phyloP scores from a whole-genome alignment of 2,888 invertebrate genomes.

The Galerucella pusilla region DNA sequence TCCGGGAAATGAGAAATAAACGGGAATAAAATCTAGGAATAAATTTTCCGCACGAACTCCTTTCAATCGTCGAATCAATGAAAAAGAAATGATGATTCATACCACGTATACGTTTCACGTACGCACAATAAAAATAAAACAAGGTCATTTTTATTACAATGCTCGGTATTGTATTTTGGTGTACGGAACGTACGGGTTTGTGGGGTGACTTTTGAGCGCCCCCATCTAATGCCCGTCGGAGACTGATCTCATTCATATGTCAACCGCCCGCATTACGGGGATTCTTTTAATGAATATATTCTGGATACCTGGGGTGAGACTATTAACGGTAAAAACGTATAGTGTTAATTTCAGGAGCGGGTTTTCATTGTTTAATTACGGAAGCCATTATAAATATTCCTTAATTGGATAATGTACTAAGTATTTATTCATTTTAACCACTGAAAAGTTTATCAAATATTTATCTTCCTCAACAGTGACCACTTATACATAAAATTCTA shows the following conservation, averaged over 20 bases:
- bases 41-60: conserved; percentile 27
- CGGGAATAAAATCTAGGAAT: conserved; percentile 45
- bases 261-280: conserved; percentile 40
- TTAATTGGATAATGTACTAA: neutral
- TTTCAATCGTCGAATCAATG: conserved; percentile 43
- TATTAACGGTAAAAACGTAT: conserved; percentile 22
- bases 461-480: too few species aligned
- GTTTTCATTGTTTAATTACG: neutral
- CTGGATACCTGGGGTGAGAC: conserved; percentile 40
- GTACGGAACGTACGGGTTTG: conserved; percentile 39
- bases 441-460: too few species aligned
- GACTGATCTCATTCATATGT: conserved; percentile 34
- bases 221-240: conserved; percentile 34
- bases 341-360: neutral
- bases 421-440: neutral
- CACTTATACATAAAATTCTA: too few species aligned
- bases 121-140: conserved; percentile 53
- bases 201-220: conserved; percentile 47
- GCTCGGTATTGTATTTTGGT: conserved; percentile 19
- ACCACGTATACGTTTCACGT: conserved; percentile 44
- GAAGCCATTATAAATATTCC: neutral
- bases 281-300: conserved; percentile 40
- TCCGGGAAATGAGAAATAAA: conserved; percentile 37
- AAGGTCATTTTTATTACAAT: conserved; percentile 56
- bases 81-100: conserved; percentile 51